phyloP scores from a whole-genome alignment of 2,888 invertebrate genomes.

The Protonemura montana region DNA sequence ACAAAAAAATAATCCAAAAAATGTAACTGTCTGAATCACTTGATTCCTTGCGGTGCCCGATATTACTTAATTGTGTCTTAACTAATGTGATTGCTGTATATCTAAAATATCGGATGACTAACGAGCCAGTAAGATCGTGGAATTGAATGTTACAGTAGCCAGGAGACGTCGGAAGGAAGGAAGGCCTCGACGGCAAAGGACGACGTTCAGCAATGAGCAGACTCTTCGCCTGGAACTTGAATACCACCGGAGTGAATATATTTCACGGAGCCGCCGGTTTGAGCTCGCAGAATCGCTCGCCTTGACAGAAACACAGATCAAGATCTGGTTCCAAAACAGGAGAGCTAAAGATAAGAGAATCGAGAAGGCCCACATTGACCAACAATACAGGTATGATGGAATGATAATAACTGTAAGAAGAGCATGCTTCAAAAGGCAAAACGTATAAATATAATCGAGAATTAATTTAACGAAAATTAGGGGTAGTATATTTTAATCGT shows the following conservation, averaged over 20 bases:
- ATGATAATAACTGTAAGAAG: not conserved
- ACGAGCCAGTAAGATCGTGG: too few relatives aligned
- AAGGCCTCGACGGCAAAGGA: conserved; percentile 86
- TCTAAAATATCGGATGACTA: too few relatives aligned
- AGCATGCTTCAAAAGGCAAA: not conserved
- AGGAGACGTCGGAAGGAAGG: conserved; percentile 86
- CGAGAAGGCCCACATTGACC: conserved; percentile 94
- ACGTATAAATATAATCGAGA: not conserved
- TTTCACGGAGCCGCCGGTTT: conserved; percentile 83
- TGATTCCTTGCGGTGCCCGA: too few relatives aligned
- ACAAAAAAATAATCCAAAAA: too few relatives aligned
- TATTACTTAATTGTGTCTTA: too few relatives aligned
- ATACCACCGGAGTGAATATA: conserved; percentile 91
- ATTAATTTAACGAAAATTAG: not conserved
- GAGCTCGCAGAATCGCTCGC: conserved; percentile 76
- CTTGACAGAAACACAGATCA: conserved; percentile 81
- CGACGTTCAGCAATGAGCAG: conserved; percentile 94
- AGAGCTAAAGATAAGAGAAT: conserved; percentile 95
- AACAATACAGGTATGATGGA: conserved; percentile 80
- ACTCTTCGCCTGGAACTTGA: conserved; percentile 89
- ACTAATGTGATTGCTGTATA: too few relatives aligned
- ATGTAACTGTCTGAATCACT: too few relatives aligned
- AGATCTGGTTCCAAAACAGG: conserved; percentile 94
- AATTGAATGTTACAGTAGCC: conserved; percentile 68
- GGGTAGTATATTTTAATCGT: not conserved